Evolutionary conservation across 92 coral and sea anemone species (phyloP).

Genomic region (Porites rus): DNA sequence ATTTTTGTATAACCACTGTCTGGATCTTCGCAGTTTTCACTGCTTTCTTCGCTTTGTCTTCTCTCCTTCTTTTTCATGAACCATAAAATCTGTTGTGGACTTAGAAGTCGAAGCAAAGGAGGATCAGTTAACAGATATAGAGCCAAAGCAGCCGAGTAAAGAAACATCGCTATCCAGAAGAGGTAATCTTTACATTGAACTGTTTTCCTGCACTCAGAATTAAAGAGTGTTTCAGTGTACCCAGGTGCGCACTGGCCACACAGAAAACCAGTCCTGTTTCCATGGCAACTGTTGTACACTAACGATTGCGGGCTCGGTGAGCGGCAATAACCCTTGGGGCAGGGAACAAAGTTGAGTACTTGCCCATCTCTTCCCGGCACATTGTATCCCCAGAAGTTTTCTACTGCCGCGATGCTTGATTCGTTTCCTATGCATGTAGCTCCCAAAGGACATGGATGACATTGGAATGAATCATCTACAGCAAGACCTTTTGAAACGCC

Average conservation of each 20-base stretch:
- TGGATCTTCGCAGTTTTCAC: not conserved
- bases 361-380: not conserved
- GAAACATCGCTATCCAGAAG: constrained; percentile 40
- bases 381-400: constrained; percentile 53
- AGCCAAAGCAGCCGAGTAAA: constrained; percentile 31
- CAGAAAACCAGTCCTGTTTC: constrained; percentile 64
- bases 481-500: constrained; percentile 56
- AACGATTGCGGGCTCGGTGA: constrained; percentile 22
- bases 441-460: constrained; percentile 65
- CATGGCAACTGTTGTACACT: constrained; percentile 55
- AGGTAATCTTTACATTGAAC: constrained; percentile 38
- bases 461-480: constrained; percentile 34
- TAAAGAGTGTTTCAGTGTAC: constrained; percentile 55
- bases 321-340: constrained; percentile 56
- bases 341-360: constrained; percentile 33
- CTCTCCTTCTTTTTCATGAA: constrained; percentile 20
- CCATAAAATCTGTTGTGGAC: constrained; percentile 43
- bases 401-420: constrained; percentile 57
- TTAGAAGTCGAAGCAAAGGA: constrained; percentile 29
- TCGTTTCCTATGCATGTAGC: constrained; percentile 32
- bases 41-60: not conserved
- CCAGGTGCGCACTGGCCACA: constrained; percentile 60
- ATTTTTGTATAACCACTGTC: constrained; percentile 57
- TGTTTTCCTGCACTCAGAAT: constrained; percentile 34
- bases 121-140: constrained; percentile 51